phyloP scores from a whole-genome alignment of 92 coral and sea anemone genomes.

The Ricordea florida region DNA sequence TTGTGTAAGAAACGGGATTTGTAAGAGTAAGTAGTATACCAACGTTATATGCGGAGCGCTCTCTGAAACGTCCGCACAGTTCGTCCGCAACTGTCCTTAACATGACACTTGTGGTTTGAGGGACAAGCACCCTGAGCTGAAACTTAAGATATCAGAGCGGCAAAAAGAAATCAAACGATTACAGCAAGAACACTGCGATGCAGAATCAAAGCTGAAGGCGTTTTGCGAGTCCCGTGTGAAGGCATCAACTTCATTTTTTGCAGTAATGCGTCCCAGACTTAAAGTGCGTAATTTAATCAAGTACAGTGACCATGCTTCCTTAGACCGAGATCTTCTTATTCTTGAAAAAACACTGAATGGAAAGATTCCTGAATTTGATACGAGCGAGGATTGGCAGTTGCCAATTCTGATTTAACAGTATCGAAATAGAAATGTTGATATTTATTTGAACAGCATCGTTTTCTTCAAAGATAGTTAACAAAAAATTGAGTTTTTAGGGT shows the following conservation, averaged over 20 bases:
- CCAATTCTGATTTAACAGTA: conserved; percentile 59
- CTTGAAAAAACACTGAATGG: conserved; percentile 53
- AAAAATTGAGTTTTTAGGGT: too few species aligned
- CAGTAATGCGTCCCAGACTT: conserved; percentile 54
- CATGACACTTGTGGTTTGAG: conserved; percentile 51
- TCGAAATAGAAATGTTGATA: conserved; percentile 41
- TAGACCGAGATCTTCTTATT: conserved; percentile 47
- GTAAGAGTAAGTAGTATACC: too few species aligned
- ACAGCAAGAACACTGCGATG: conserved; percentile 14
- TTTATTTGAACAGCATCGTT: conserved; percentile 17
- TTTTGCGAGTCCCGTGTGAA: conserved; percentile 38
- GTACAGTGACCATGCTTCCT: conserved; percentile 46
- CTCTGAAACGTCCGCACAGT: too few species aligned
- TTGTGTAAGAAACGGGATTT: too few species aligned
- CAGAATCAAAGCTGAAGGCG: conserved; percentile 56
- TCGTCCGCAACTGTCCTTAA: conserved; percentile 29
- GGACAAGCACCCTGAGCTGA: conserved; percentile 59
- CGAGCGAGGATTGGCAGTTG: conserved; percentile 55
- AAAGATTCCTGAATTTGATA: conserved; percentile 55
- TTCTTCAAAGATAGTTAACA: too few species aligned
- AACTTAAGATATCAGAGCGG: conserved; percentile 36
- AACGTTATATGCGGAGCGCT: too few species aligned
- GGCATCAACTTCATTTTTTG: conserved; percentile 53
- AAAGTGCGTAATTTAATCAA: conserved; percentile 44
- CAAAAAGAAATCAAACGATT: conserved; percentile 32